phyloP scores from a whole-genome alignment of 2,888 invertebrate species.

The Drosophila longiperda region DNA sequence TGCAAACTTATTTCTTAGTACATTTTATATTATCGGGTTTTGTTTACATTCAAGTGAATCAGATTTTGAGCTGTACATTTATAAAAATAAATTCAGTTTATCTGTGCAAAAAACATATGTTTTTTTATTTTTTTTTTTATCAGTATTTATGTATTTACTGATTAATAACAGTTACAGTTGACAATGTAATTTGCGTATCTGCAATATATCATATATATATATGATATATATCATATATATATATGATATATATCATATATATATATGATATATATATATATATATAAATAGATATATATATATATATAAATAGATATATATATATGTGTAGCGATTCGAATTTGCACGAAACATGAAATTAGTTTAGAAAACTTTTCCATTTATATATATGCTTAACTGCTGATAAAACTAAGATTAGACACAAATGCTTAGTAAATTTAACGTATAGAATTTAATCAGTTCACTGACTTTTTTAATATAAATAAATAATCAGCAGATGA shows the following conservation, averaged over 20 bases:
- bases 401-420: not conserved
- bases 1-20: not conserved
- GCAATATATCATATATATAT: not conserved
- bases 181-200: constrained; percentile 4
- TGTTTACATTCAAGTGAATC: constrained; percentile 2
- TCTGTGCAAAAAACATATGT: not conserved
- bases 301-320: not conserved
- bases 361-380: not conserved
- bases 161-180: not conserved
- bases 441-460: not conserved
- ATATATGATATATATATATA: no score
- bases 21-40: no score
- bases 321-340: not conserved
- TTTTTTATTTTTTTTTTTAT: no score
- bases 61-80: constrained; percentile 18
- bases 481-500: not conserved
- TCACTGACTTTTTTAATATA: not conserved
- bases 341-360: not conserved
- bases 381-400: not conserved
- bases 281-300: not conserved
- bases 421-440: not conserved
- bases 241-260: no score
- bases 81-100: constrained; percentile 26
- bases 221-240: not conserved
- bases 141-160: not conserved